phyloP scores from a whole-genome alignment of 2,797 vertebrate genomes.

The Sebastes paucispinis region DNA sequence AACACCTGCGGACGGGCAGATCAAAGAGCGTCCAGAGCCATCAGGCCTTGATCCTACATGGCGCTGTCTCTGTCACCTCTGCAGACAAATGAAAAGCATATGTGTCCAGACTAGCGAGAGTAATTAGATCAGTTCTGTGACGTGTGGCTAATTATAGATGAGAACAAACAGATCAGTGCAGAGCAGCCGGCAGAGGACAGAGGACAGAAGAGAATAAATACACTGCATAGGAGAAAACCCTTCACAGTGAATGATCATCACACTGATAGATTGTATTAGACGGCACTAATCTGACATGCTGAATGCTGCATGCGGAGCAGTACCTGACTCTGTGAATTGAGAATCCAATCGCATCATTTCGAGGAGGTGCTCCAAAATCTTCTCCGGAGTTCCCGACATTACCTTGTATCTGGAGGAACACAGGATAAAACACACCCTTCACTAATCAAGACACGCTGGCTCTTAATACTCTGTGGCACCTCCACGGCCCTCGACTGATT shows the following conservation, averaged over 20 bases:
- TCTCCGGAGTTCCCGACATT: constrained; percentile 98
- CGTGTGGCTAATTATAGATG: constrained; percentile 66
- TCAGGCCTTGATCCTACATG: constrained; percentile 20
- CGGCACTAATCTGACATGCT: constrained; percentile 8
- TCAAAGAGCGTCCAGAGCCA: constrained; percentile 39
- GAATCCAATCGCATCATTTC: constrained; percentile 96
- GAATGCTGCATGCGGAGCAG: constrained; percentile 10
- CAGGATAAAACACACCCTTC: constrained; percentile 56
- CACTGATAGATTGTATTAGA: constrained; percentile 22
- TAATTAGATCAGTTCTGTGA: constrained; percentile 73
- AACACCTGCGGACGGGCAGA: constrained; percentile 32
- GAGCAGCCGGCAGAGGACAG: constrained; percentile 23
- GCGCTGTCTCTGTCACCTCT: constrained; percentile 53
- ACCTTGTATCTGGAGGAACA: constrained; percentile 91
- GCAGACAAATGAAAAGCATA: constrained; percentile 60
- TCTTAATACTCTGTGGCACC: constrained; percentile 56
- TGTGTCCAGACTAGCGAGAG: constrained; percentile 44
- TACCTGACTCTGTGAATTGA: constrained; percentile 89
- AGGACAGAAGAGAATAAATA: constrained; percentile 5
- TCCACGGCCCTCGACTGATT: constrained; percentile 56
- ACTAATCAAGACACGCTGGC: constrained; percentile 68
- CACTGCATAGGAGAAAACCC: constrained; percentile 20
- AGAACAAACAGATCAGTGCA: constrained; percentile 65
- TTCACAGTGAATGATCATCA: constrained; percentile 28
- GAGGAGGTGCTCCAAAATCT: constrained; percentile 98